A percentile compares a stretch with the other conserved stretches of the same genome.
phyloP scores from a whole-genome alignment of 1,140 invertebrate species.

The Ctenoplectra terminalis region DNA sequence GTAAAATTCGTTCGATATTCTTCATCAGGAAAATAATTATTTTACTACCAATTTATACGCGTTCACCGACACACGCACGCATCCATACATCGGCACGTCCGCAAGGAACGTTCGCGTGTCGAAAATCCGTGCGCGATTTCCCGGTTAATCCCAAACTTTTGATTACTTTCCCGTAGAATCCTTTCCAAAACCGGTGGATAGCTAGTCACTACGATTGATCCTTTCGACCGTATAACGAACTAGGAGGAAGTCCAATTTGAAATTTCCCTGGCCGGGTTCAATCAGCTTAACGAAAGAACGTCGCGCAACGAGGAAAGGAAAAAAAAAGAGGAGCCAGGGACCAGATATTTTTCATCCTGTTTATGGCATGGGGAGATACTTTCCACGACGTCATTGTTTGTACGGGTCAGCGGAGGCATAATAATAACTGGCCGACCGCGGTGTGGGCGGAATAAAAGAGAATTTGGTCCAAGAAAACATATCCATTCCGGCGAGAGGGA shows the following conservation, averaged over 20 bases:
- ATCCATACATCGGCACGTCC: not conserved
- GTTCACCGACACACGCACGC: not conserved
- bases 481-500: constrained; percentile 53
- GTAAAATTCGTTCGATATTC: not conserved
- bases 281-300: constrained; percentile 65
- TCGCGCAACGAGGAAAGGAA: not conserved
- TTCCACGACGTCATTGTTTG: constrained; percentile 71
- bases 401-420: constrained; percentile 60
- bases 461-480: constrained; percentile 59
- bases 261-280: constrained; percentile 53
- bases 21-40: constrained; percentile 1
- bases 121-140: constrained; percentile 42
- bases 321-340: constrained; percentile 4
- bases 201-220: constrained; percentile 45
- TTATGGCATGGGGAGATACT: constrained; percentile 45
- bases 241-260: constrained; percentile 52
- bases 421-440: constrained; percentile 49
- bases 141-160: constrained; percentile 51
- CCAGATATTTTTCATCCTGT: constrained; percentile 68
- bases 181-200: constrained; percentile 44
- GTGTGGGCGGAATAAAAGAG: constrained; percentile 48
- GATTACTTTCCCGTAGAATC: constrained; percentile 46
- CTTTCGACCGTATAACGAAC: constrained; percentile 57
- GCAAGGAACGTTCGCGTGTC: constrained; percentile 39
- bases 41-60: not conserved